Conservation (phyloP, 2,113 vertebrate species). For the Rhea americana region DNA sequence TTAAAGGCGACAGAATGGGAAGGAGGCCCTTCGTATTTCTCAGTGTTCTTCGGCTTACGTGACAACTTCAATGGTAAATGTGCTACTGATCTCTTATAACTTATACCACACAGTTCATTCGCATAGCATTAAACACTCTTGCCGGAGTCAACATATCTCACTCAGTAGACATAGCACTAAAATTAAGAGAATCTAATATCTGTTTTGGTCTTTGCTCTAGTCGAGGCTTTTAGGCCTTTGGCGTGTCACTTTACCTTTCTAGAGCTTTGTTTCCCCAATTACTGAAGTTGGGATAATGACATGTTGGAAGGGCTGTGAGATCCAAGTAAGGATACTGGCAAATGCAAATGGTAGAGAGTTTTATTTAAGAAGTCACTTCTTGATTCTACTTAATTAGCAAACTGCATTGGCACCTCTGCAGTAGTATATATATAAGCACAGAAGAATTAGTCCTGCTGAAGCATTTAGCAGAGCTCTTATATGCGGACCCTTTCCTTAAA, state of each 20-base stretch:
- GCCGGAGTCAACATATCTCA: not conserved
- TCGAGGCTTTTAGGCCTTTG: not conserved
- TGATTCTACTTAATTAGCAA: not conserved
- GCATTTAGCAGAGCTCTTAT: not conserved
- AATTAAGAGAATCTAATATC: not conserved
- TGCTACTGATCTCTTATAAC: not conserved
- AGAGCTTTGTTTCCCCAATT: not conserved
- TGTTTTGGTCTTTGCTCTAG: not conserved
- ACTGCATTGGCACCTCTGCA: not conserved
- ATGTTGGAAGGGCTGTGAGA: not conserved
- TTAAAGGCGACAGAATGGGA: constrained; percentile 40
- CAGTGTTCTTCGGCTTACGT: not conserved
- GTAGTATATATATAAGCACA: not conserved
- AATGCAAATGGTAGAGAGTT: not conserved
- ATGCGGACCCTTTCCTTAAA: not conserved
- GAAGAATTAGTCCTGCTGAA: not conserved
- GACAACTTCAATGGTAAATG: not conserved
- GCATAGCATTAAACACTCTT: not conserved
- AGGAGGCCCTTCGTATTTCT: not conserved
- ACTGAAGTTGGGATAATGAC: not conserved
- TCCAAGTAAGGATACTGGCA: not conserved
- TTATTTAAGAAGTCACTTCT: not conserved
- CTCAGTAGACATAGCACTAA: not conserved
- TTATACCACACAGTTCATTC: not conserved
- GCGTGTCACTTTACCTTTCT: not conserved